Percentiles rank a stretch among this genome's conserved stretches.
Evolutionary conservation across 64 coral and sea anemone species (phyloP).

Genomic region (Stichodactyla helianthus): DNA sequence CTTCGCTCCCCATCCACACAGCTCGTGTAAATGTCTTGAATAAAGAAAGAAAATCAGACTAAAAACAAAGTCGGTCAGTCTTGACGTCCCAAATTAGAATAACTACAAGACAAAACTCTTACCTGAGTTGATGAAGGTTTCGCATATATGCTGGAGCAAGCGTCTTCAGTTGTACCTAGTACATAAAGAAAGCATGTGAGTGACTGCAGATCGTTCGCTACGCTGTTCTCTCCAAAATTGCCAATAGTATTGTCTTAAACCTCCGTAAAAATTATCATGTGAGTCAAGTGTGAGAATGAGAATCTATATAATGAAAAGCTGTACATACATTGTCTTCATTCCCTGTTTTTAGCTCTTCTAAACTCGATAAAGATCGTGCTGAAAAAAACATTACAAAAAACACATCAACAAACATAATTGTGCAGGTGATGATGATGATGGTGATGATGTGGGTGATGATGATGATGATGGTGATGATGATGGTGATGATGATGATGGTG

Average conservation of each 20-base stretch:
- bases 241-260: no score
- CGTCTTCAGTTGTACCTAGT: background rate
- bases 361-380: slow-evolving; percentile 35
- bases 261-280: no score
- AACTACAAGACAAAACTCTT: background rate
- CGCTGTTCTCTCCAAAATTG: no score
- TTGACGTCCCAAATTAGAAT: background rate
- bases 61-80: background rate
- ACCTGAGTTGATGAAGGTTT: slow-evolving; percentile 50
- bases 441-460: no score
- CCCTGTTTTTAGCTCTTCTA: slow-evolving; percentile 23
- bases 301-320: background rate
- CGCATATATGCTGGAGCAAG: slow-evolving; percentile 52
- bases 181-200: background rate
- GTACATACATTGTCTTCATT: background rate
- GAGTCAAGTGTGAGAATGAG: no score
- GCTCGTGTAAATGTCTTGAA: slow-evolving; percentile 73
- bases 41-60: background rate
- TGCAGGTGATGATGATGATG: no score
- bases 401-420: background rate
- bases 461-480: no score
- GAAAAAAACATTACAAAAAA: background rate
- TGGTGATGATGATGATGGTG: no score
- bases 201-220: no score
- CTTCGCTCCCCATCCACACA: slow-evolving; percentile 85